Evolutionary conservation across 2,888 invertebrate species (phyloP), one percentile per base, ranked within the genome.

Genomic region (Drosophila mettleri): DNA sequence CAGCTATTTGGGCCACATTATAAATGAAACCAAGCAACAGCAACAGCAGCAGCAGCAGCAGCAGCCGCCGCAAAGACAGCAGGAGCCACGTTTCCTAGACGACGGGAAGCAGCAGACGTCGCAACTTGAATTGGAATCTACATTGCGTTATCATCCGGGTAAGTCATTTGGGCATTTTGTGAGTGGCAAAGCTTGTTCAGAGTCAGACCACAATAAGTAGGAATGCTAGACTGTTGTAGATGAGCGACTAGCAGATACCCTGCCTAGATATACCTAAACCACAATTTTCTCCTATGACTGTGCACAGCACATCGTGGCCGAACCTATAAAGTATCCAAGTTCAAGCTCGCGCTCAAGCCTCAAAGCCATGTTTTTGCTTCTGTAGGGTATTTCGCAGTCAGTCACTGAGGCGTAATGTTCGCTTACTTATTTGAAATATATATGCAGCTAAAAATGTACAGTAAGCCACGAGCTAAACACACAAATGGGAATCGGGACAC

Each of bases 61-160:
- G 39, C n/a, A 29, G 33, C 29, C 12, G 34, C 33, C 41, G 16
- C 36, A 38, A 8, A 31, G 45, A n/a, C 60, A 58, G 14, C 45
- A 41, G 16, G 27, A 20, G 12, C 10, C 43, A 22, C 46, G 64
- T 10, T 73, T 54, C 39, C 34, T 54, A 27, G 68, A 60, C 24
- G 74, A 55, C 20, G 76, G 70, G 10, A 34, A 71, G 24, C 52
- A 46, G 27, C 59, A 63, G 43, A 54, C 55, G 39, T 64, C 70
- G 22, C 55, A 57, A 53, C 55, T 69, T 51, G 55, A 63, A 48
- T 34, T 59, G 41, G 70, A 74, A 52, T 45, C 74, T 54, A 58
- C 63, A 74, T 66, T 63, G 53, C 63, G 60, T 54, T 66, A 74
- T 74, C 65, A 52, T 24, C 43, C 60, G 59, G 74, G 74, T 75